Base-by-base conservation (phyloP, 1,140 invertebrate genomes). In the Bombus waltoni region DNA sequence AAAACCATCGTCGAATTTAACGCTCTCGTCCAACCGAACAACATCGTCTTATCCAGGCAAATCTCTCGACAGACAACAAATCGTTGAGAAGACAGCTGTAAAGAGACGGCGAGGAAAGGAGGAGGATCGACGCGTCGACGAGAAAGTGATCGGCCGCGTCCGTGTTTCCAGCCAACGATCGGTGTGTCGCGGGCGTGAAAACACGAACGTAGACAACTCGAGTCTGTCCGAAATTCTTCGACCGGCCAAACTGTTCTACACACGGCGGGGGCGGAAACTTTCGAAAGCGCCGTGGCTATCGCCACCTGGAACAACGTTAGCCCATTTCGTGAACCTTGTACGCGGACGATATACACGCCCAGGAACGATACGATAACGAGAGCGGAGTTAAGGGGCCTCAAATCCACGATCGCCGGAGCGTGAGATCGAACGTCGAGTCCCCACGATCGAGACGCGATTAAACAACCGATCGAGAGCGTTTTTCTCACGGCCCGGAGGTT, bases 321-420 rank as follows among this genome's bases (percentile, higher is more conserved):
- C 87, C 79, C 85, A 89, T 89, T 89, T 89, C 59, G 80, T 62
- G 84, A 83, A 83, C 44, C 85, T 86, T 87, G 75, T 89, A 87
- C 80, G 72, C 72, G 83, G 73, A 42, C 44, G 68, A 86, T 85
- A 85, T 79, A 84, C 81, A 79, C 88, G 81, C 84, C 85, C 88
- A 77, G 40, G 72, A 86, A 88, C 88, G 87, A 89, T 89, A 89
- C 87, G 88, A 89, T 89, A 89, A 89, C 62, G 80, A 89, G 83
- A 89, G 71, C 79, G 88, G 66, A 81, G 80, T 71, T 74, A 77
- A 89, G 66, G 75, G 70, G 73, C 71, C 77, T 81, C 74, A 89
- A 89, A 89, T 89, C 88, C 77, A 53, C 72, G 81, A 89, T 89
- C 88, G 85, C 71, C 81, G 85, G 87, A 83, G 88, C 88, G 88